Percentiles rank a stretch among this genome's conserved stretches.
Evolutionary conservation across 2,888 invertebrate species (phyloP).

Genomic region (Syrista parreyssii): DNA sequence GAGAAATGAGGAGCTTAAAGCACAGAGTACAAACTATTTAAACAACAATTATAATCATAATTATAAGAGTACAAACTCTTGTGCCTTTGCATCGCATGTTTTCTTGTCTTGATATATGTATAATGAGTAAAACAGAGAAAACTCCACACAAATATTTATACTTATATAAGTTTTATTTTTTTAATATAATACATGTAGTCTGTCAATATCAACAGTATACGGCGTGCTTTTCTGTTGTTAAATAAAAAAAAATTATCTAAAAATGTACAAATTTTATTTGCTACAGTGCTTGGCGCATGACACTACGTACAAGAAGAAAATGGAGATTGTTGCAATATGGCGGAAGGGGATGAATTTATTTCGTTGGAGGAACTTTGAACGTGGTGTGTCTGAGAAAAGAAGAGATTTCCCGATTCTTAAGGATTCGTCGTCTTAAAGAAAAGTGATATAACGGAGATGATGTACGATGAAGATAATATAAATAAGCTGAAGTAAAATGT

Average conservation of each 20-base stretch:
- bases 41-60: background rate
- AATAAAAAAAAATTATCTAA: background rate
- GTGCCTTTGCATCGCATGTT: background rate
- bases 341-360: background rate
- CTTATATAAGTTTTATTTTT: background rate
- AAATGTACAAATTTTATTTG: background rate
- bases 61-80: background rate
- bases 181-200: background rate
- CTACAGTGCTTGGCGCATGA: background rate
- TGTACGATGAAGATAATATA: background rate
- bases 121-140: background rate
- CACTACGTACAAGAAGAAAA: background rate
- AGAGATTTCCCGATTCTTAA: background rate
- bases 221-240: background rate
- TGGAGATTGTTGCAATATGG: background rate
- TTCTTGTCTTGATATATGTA: background rate
- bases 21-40: background rate
- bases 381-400: background rate
- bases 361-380: background rate
- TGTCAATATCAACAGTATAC: background rate
- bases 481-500: background rate
- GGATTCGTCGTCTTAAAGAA: background rate
- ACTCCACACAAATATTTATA: background rate
- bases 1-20: background rate
- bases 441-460: background rate